Evolutionary conservation across 1,140 invertebrate genomes (phyloP).

Genomic region (Drosophila biarmipes): DNA sequence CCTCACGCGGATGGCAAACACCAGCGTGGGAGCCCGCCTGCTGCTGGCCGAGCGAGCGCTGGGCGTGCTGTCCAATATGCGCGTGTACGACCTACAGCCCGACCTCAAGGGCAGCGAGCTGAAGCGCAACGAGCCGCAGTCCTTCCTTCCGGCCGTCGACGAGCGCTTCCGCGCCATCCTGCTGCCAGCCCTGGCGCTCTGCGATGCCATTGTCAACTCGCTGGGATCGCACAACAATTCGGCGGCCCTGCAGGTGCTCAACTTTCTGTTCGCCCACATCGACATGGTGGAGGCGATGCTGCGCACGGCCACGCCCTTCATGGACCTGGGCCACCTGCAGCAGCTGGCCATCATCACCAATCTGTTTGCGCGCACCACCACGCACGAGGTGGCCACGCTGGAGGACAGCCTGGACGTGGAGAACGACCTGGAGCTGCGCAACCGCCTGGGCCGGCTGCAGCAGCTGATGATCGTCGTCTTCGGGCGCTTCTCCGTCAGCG

Average conservation of each 20-base stretch:
- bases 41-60: constrained; percentile 91
- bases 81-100: constrained; percentile 91
- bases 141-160: constrained; percentile 87
- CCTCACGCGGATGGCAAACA: constrained; percentile 90
- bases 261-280: constrained; percentile 91
- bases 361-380: constrained; percentile 90
- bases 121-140: constrained; percentile 40
- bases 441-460: constrained; percentile 88
- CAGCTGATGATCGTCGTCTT: constrained; percentile 90
- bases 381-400: constrained; percentile 23
- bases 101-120: constrained; percentile 85
- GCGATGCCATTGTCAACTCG: constrained; percentile 92
- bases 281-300: constrained; percentile 92
- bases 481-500: constrained; percentile 87
- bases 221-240: constrained; percentile 92
- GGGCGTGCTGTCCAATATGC: constrained; percentile 90
- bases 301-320: constrained; percentile 87
- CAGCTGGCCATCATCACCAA: constrained; percentile 91
- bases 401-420: constrained; percentile 51
- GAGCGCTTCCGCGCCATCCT: constrained; percentile 92
- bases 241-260: constrained; percentile 91
- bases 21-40: constrained; percentile 90
- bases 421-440: constrained; percentile 85
- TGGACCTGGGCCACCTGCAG: constrained; percentile 87
- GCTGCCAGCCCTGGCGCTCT: constrained; percentile 91